Base-by-base conservation (phyloP, 2,888 invertebrate genomes). In the Trissoscelio sp. region DNA sequence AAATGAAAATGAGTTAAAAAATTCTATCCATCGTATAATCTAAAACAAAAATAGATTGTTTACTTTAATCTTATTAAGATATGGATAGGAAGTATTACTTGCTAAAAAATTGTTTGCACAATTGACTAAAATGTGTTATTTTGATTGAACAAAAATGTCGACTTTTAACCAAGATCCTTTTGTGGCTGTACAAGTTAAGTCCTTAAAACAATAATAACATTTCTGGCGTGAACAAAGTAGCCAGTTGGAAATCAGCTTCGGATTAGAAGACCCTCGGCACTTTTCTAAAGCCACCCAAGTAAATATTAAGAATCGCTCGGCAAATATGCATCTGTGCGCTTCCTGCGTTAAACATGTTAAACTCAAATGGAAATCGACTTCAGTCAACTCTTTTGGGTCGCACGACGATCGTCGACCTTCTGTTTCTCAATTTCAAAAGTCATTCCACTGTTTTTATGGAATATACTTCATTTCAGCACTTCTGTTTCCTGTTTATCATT, bases 261-360 rank as follows among this genome's bases (percentile, higher is more conserved):
- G 66, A 75, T 72, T 75, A 72, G 80, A 80, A 80, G 80, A 80
- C 80, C 80, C 80, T 74, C 58, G 57, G 73, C 46, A 69, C 74
- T 69, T 62, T 80, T 73, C 74, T 70, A 70, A 70, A 74, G 74
- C 58, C 72, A 66, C 80, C 80, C 74, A 75, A 80, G 80, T 80
- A 74, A 80, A 80, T 75, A 80, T 75, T 75, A 80, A 70, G 70
- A 75, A 75, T 70, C 75, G 75, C 11, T 75, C 57, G 37, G 70
- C 66, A 80, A 80, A 80, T 75, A 80, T 72, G 80, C 75, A 75
- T 77, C 75, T 72, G 75, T 80, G 74, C 64, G 80, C 70, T 74
- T 75, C 64, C 70, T 80, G 62, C 64, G 72, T 77, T 64, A 20
- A 66, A 77, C 37, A 24, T 42, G 62, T 44, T 78, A 14, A n/a